Percentiles rank a stretch among this genome's conserved stretches.
phyloP scores from a whole-genome alignment of 2,797 vertebrate genomes.

The Crocodylus rhombifer region DNA sequence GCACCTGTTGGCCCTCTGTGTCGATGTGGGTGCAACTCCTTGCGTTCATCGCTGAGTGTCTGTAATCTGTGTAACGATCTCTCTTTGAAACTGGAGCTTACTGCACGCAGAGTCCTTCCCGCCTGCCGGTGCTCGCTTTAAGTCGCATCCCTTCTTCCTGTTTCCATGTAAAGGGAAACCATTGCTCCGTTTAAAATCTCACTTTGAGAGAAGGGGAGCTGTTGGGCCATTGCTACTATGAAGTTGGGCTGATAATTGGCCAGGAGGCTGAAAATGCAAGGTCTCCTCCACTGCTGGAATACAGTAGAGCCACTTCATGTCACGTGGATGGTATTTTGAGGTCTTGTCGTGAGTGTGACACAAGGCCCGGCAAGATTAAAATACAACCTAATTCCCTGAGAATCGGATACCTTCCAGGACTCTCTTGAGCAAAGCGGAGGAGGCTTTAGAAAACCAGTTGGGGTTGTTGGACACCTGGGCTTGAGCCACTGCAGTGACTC shows the following conservation, averaged over 20 bases:
- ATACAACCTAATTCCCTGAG: neutral
- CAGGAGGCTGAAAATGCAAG: neutral
- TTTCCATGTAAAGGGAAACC: neutral
- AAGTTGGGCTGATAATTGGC: neutral
- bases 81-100: neutral
- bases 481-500: neutral
- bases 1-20: neutral
- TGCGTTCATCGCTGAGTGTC: neutral
- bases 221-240: neutral
- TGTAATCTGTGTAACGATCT: rapidly evolving
- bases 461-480: neutral
- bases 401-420: neutral
- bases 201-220: neutral
- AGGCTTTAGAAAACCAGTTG: neutral
- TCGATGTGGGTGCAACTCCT: neutral
- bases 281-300: neutral
- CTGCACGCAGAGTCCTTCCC: neutral
- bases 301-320: neutral
- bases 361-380: neutral
- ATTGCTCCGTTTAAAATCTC: neutral
- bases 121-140: no score
- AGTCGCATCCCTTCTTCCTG: neutral
- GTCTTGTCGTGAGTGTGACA: neutral
- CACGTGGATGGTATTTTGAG: neutral
- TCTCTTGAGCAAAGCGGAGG: no score